phyloP scores from a whole-genome alignment of 53 echinoderm and acorn worm genomes.

The Echinarachnius parma region DNA sequence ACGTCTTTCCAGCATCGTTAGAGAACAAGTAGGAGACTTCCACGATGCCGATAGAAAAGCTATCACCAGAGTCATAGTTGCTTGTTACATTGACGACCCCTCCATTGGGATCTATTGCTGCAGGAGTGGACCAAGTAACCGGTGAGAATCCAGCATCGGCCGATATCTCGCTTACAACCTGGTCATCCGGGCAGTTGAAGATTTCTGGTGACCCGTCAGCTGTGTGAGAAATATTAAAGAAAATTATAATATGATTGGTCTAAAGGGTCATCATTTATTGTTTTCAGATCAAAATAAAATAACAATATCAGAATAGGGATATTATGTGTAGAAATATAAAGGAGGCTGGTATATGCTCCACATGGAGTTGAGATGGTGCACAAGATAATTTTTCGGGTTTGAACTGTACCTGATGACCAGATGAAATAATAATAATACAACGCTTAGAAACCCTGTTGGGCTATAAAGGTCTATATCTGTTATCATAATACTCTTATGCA shows the following conservation, averaged over 20 bases:
- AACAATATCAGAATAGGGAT: background rate
- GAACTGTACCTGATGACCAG: too few relatives aligned
- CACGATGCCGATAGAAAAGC: constrained; percentile 11
- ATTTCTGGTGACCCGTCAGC: constrained; percentile 26
- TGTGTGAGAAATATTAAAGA: background rate
- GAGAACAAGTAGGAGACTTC: constrained; percentile 18
- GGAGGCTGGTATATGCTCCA: background rate
- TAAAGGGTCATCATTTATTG: too few relatives aligned
- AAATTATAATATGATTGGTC: background rate
- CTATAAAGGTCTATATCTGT: too few relatives aligned
- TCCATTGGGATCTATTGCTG: constrained; percentile 12
- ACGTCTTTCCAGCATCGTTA: constrained; percentile 17
- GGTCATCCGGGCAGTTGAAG: constrained; percentile 20
- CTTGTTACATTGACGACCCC: constrained; percentile 6
- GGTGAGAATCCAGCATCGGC: background rate
- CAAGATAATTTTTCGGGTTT: too few relatives aligned
- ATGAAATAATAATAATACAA: too few relatives aligned
- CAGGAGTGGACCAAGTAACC: constrained; percentile 17
- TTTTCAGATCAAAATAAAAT: too few relatives aligned
- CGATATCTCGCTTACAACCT: background rate
- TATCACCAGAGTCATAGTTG: constrained; percentile 6
- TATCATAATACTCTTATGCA: too few relatives aligned
- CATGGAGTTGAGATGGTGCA: background rate
- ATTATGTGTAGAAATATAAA: background rate
- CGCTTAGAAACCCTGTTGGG: too few relatives aligned